phyloP scores from a whole-genome alignment of 2,113 vertebrate species.

The Alouatta palliata region DNA sequence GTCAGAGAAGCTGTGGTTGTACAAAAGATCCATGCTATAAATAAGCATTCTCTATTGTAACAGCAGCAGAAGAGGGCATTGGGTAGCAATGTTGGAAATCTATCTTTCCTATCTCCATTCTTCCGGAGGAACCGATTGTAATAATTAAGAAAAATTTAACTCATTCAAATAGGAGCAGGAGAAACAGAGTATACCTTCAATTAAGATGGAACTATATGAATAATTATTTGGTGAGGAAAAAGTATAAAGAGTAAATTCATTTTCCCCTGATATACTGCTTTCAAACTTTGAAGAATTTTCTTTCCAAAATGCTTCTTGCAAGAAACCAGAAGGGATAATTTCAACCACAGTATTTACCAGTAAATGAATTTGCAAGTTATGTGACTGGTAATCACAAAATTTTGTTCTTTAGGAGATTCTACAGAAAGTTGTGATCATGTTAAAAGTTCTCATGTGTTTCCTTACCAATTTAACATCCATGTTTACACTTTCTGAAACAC shows the following conservation, averaged over 20 bases:
- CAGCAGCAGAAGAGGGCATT: rapidly evolving
- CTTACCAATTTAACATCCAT: conserved; percentile 1
- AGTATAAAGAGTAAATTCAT: background rate
- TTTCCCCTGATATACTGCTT: background rate
- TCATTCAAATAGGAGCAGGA: background rate
- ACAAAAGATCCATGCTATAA: background rate
- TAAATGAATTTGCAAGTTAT: conserved; percentile 35
- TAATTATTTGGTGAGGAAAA: background rate
- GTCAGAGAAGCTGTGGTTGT: background rate
- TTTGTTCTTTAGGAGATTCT: background rate
- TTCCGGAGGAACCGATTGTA: background rate
- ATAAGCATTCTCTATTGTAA: background rate
- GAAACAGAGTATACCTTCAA: background rate
- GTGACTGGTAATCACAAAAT: conserved; percentile 1
- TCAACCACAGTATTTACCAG: background rate
- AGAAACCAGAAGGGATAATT: background rate
- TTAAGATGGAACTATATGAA: background rate
- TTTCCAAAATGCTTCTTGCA: background rate
- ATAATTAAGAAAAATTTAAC: background rate
- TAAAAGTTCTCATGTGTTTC: conserved; percentile 21
- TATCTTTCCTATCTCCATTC: background rate
- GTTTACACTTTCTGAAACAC: conserved; percentile 42
- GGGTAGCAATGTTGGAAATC: background rate
- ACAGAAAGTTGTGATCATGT: background rate
- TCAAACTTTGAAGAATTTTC: background rate